These are phyloP conservation scores for Pseudomyrmex concolor DNA, from an alignment of 1,140 invertebrate species.

Conservation along the genomic window DNA sequence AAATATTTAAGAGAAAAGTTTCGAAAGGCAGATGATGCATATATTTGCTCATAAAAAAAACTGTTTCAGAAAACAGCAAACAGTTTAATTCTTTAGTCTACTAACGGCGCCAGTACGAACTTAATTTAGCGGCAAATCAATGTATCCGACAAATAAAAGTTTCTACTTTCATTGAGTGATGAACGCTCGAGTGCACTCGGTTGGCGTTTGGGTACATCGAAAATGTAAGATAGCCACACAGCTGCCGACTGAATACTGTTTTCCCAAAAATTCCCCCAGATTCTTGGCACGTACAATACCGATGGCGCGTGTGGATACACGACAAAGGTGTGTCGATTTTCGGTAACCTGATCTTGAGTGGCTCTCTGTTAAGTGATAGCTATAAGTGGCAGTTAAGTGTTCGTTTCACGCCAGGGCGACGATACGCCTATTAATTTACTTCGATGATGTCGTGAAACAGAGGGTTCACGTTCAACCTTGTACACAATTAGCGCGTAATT, in stretches of 20 bases:
- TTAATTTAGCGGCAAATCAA: slow-evolving; percentile 7
- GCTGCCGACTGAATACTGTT: slow-evolving; percentile 50
- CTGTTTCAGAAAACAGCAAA: slow-evolving; percentile 7
- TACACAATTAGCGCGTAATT: slow-evolving; percentile 50
- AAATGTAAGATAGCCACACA: background rate
- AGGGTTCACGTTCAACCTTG: slow-evolving; percentile 58
- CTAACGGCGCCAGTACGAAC: background rate
- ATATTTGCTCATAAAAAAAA: background rate
- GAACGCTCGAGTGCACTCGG: background rate
- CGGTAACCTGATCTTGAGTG: slow-evolving; percentile 85
- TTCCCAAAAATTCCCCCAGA: slow-evolving; percentile 70
- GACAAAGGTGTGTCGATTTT: slow-evolving; percentile 82
- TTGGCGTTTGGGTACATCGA: background rate
- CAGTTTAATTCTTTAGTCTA: background rate
- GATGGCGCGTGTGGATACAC: slow-evolving; percentile 40
- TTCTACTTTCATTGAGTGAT: slow-evolving; percentile 11
- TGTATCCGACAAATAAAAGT: slow-evolving; percentile 25
- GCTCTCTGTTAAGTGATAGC: slow-evolving; percentile 83
- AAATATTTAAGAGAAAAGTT: background rate
- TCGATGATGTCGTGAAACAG: slow-evolving; percentile 43
- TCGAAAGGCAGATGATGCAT: background rate
- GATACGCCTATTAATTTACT: slow-evolving; percentile 84
- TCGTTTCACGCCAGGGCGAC: slow-evolving; percentile 81
- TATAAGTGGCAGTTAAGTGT: slow-evolving; percentile 82
- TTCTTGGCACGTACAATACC: slow-evolving; percentile 52